Evolutionary conservation across 2,113 vertebrate genomes (phyloP).

Genomic region (Centropristis striata): DNA sequence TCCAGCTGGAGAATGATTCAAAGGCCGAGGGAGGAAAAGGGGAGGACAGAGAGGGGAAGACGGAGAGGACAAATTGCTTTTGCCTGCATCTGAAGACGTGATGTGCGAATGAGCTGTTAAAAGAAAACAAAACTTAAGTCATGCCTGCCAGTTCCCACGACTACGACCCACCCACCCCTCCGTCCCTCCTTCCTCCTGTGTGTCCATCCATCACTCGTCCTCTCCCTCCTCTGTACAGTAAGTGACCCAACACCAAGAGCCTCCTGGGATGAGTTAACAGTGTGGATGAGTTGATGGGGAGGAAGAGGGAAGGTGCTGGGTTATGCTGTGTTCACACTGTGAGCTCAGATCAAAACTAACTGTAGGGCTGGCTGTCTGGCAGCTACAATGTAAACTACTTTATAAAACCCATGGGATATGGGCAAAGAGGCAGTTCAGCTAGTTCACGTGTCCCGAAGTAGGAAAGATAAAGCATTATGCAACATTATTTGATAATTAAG

Average conservation of each 20-base stretch:
- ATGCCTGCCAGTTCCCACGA: constrained; percentile 82
- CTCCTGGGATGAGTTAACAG: constrained; percentile 73
- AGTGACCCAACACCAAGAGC: constrained; percentile 81
- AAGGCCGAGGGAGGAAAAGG: constrained; percentile 71
- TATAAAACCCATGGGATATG: not conserved
- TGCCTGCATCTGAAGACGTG: constrained; percentile 82
- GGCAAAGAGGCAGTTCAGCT: not conserved
- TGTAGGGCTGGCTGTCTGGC: constrained; percentile 3
- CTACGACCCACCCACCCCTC: constrained; percentile 47
- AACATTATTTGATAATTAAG: not conserved
- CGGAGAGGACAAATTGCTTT: constrained; percentile 80
- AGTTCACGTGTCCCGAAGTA: not conserved
- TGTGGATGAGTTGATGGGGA: constrained; percentile 44
- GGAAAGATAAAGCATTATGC: not conserved
- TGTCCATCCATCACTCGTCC: constrained; percentile 69
- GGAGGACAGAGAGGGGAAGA: constrained; percentile 74
- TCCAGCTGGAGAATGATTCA: constrained; percentile 86
- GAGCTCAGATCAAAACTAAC: constrained; percentile 7
- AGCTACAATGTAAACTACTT: constrained; percentile 5
- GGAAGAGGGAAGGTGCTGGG: constrained; percentile 16
- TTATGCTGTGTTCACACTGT: constrained; percentile 8
- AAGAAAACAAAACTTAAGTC: constrained; percentile 84
- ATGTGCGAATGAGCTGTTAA: constrained; percentile 85
- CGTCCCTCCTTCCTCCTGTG: constrained; percentile 57
- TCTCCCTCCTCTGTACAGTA: constrained; percentile 74